Evolutionary conservation across 2,113 vertebrate species (phyloP).

Genomic region (Opisthocomus hoazin): DNA sequence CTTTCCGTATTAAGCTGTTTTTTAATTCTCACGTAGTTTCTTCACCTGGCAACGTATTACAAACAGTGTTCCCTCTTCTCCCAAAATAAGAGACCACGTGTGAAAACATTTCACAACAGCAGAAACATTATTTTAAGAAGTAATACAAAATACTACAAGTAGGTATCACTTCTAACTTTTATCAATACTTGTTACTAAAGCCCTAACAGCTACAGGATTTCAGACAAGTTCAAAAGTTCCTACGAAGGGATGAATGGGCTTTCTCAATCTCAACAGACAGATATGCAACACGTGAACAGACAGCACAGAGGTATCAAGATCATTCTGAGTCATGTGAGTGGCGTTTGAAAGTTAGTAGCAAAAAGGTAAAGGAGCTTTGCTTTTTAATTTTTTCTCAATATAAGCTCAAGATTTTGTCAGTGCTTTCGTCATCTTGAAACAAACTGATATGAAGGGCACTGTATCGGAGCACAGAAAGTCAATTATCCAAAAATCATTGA

Average conservation of each 20-base stretch:
- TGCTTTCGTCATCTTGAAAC: background rate
- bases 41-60: background rate
- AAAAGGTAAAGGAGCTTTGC: background rate
- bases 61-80: background rate
- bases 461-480: background rate
- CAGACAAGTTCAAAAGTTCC: background rate
- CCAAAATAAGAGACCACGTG: rapidly evolving
- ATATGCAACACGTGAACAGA: background rate
- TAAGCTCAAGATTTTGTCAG: background rate
- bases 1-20: background rate
- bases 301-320: background rate
- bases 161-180: background rate
- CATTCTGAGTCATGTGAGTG: background rate
- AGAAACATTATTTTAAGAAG: background rate
- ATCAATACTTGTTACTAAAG: background rate
- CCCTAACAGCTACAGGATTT: background rate
- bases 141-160: background rate
- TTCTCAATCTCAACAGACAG: background rate
- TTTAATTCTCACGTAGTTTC: background rate
- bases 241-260: background rate
- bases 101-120: background rate
- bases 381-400: background rate
- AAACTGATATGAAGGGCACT: background rate
- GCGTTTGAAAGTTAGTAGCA: background rate
- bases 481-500: no score